Evolutionary conservation across 2,888 invertebrate genomes (phyloP).

Genomic region (Timema podura): DNA sequence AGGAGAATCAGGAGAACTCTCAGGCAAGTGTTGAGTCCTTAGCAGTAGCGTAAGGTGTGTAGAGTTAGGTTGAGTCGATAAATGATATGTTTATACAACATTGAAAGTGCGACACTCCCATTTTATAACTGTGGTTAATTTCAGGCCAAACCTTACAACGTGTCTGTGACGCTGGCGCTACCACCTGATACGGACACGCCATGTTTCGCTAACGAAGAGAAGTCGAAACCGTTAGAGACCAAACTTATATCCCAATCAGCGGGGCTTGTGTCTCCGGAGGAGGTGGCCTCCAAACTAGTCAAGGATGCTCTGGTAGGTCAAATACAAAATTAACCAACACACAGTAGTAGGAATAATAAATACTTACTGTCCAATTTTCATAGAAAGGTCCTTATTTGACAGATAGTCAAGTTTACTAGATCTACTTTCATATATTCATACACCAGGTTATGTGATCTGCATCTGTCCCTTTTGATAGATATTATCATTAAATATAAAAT

Average conservation of each 20-base stretch:
- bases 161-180: slow-evolving; percentile 78
- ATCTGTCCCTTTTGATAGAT: no score
- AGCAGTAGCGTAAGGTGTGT: no score
- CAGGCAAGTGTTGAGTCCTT: not conserved
- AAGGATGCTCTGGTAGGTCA: slow-evolving; percentile 69
- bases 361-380: no score
- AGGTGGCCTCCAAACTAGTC: slow-evolving; percentile 74
- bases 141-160: slow-evolving; percentile 63
- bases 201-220: slow-evolving; percentile 83
- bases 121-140: slow-evolving; percentile 21
- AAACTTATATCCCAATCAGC: slow-evolving; percentile 76
- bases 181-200: slow-evolving; percentile 99
- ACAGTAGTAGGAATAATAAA: no score
- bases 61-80: not conserved
- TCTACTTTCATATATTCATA: no score
- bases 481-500: no score
- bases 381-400: no score
- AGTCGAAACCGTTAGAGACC: slow-evolving; percentile 83
- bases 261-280: slow-evolving; percentile 71
- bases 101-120: not conserved
- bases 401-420: no score
- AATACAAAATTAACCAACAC: no score
- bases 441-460: no score
- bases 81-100: not conserved
- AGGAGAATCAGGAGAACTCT: no score